These are phyloP conservation scores for Cichlasoma orientale DNA, from an alignment of 2,797 vertebrate genomes.

Conservation along the genomic window DNA sequence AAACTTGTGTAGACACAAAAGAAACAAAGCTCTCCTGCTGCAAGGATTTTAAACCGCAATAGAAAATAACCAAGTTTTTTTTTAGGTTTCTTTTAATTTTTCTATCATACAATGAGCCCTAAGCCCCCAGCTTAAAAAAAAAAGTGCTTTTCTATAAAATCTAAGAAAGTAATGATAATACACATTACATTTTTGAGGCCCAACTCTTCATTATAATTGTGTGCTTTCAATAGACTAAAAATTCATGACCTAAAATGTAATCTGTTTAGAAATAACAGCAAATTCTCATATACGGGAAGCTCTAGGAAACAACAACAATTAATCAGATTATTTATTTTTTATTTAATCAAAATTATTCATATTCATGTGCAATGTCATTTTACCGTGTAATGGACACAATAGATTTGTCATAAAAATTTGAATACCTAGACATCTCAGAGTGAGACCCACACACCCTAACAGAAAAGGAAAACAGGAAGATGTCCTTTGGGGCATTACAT, in stretches of 20 bases:
- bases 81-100: not conserved
- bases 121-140: not conserved
- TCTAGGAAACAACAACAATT: not conserved
- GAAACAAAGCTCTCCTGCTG: not conserved
- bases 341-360: not conserved
- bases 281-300: not conserved
- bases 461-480: conserved; percentile 35
- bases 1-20: not conserved
- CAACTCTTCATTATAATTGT: not conserved
- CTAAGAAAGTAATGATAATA: not conserved
- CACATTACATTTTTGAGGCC: not conserved
- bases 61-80: not conserved
- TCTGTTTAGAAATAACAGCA: not conserved
- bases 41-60: not conserved
- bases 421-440: not conserved
- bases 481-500: conserved; percentile 41
- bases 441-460: not conserved
- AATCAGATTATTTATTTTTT: not conserved
- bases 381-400: not conserved
- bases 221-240: not conserved
- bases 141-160: not conserved
- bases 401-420: not conserved
- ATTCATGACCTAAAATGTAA: not conserved
- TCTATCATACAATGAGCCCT: not conserved
- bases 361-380: not conserved